Conservation (phyloP, 2,113 vertebrate genomes). For the Python bivittatus region DNA sequence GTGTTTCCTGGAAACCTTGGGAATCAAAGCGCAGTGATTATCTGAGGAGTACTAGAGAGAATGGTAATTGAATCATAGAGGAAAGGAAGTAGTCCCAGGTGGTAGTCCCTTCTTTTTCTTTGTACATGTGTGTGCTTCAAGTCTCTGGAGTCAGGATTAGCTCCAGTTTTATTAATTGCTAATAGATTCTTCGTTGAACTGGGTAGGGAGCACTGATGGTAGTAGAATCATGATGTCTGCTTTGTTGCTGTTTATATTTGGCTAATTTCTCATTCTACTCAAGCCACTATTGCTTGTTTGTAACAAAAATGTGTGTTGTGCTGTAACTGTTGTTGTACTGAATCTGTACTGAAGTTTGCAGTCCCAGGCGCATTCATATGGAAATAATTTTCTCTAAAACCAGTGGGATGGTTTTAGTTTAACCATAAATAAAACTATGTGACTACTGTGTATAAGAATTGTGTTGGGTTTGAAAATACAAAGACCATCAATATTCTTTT, state of each 20-base stretch:
- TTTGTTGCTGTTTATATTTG: slow-evolving; percentile 22
- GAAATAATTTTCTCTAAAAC: neutral
- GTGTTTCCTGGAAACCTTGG: neutral
- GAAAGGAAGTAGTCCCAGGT: neutral
- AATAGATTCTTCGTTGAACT: slow-evolving; percentile 47
- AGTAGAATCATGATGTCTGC: slow-evolving; percentile 55
- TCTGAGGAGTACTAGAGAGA: neutral
- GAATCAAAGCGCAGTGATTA: neutral
- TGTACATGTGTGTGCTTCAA: neutral
- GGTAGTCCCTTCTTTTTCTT: neutral
- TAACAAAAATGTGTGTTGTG: neutral
- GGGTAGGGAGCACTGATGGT: slow-evolving; percentile 34
- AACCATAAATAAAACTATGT: neutral
- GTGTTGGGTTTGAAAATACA: neutral
- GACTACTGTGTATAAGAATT: slow-evolving; percentile 27
- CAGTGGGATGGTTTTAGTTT: neutral
- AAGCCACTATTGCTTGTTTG: neutral
- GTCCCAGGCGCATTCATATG: neutral
- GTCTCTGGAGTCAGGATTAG: slow-evolving; percentile 18
- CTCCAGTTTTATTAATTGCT: slow-evolving; percentile 10
- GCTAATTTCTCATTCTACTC: neutral
- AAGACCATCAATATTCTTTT: neutral
- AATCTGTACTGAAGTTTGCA: neutral
- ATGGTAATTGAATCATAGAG: neutral
- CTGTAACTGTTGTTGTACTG: neutral